Conservation (phyloP, 2,797 vertebrate genomes). For the Ctenopoma multispine region DNA sequence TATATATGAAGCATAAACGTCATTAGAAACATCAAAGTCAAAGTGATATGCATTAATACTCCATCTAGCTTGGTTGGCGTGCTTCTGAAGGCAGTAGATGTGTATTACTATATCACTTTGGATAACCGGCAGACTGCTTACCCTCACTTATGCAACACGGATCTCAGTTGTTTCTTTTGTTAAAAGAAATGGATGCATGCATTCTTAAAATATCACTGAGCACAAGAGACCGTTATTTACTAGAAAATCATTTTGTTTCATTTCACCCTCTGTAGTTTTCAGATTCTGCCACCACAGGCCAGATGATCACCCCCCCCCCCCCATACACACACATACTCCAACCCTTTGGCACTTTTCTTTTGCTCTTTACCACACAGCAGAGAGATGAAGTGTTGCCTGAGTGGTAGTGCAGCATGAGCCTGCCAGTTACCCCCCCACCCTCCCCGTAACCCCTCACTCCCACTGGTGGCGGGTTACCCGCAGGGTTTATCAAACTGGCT, state of each 20-base stretch:
- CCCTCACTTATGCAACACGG: conserved; percentile 68
- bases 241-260: conserved; percentile 21
- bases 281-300: conserved; percentile 18
- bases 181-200: conserved; percentile 1
- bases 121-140: conserved; percentile 95
- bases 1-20: conserved; percentile 74
- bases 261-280: conserved; percentile 14
- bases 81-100: conserved; percentile 91
- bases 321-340: too few species aligned
- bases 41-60: conserved; percentile 97
- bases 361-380: conserved; percentile 26
- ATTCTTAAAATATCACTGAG: background rate
- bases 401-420: conserved; percentile 76
- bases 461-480: conserved; percentile 86
- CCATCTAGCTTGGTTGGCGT: conserved; percentile 88
- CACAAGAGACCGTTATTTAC: conserved; percentile 27
- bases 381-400: conserved; percentile 57
- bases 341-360: conserved; percentile 8
- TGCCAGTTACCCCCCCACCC: conserved; percentile 94
- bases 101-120: conserved; percentile 98
- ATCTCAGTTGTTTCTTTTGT: conserved; percentile 18
- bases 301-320: conserved; percentile 12
- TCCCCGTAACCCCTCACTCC: conserved; percentile 54
- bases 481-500: conserved; percentile 96
- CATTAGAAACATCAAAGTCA: conserved; percentile 84